Conservation (phyloP, 2,113 vertebrate genomes). For the Gasterosteus aculeatus region DNA sequence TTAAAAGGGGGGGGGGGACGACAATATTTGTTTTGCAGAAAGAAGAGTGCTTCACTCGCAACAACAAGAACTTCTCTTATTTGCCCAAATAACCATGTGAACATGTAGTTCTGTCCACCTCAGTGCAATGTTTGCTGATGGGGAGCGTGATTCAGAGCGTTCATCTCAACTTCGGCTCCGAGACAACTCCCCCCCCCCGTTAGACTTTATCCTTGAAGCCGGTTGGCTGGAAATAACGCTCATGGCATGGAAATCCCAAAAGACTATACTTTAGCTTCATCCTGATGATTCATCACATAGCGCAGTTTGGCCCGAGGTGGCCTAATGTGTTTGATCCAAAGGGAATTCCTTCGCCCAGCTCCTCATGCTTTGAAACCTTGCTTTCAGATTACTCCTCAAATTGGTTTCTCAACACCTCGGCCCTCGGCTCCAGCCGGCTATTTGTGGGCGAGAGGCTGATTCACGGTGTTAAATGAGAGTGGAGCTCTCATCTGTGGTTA, state of each 20-base stretch:
- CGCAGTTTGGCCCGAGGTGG: constrained; percentile 33
- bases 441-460: constrained; percentile 65
- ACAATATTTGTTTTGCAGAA: constrained; percentile 66
- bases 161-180: constrained; percentile 23
- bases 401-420: constrained; percentile 42
- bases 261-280: constrained; percentile 22
- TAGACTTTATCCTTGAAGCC: constrained; percentile 1
- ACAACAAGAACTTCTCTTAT: constrained; percentile 56
- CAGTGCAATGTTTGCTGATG: constrained; percentile 28
- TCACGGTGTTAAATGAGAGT: constrained; percentile 71
- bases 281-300: constrained; percentile 37
- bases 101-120: constrained; percentile 35
- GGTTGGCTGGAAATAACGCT: constrained; percentile 1
- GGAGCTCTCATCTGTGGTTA: constrained; percentile 69
- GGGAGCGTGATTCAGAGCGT: constrained; percentile 4
- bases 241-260: constrained; percentile 23
- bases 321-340: constrained; percentile 51
- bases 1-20: constrained; percentile 48
- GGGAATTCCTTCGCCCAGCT: constrained; percentile 28
- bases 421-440: constrained; percentile 37
- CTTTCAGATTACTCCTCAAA: constrained; percentile 36
- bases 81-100: constrained; percentile 46
- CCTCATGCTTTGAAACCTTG: constrained; percentile 41
- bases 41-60: constrained; percentile 23
- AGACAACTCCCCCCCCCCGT: constrained; percentile 15